phyloP scores from a whole-genome alignment of 2,888 invertebrate genomes.

The Bugula neritina region DNA sequence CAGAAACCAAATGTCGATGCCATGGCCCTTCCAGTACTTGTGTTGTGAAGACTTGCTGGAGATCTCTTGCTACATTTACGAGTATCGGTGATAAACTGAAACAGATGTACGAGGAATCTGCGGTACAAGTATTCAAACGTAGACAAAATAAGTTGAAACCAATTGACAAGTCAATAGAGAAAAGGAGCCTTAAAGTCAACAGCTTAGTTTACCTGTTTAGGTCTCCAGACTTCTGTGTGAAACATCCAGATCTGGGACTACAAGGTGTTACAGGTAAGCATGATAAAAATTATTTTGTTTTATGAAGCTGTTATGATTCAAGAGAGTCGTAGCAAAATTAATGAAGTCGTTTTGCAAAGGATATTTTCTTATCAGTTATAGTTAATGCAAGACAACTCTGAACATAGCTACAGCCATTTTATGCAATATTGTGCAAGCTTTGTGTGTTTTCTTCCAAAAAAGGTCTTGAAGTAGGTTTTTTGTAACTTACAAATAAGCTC shows the following conservation, averaged over 20 bases:
- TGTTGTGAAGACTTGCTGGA: conserved; percentile 61
- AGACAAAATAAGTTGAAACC: conserved; percentile 54
- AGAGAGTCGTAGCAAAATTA: too few relatives aligned
- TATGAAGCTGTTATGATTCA: too few relatives aligned
- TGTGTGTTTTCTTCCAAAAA: too few relatives aligned
- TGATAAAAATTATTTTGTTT: neutral
- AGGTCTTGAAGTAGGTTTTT: too few relatives aligned
- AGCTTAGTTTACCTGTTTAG: conserved; percentile 59
- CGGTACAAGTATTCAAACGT: conserved; percentile 42
- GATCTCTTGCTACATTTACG: conserved; percentile 57
- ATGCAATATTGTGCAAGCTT: too few relatives aligned
- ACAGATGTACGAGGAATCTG: conserved; percentile 56
- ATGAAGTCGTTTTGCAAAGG: too few relatives aligned
- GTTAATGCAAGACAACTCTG: too few relatives aligned
- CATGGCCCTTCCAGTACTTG: conserved; percentile 62
- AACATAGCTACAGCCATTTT: too few relatives aligned
- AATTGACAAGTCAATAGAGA: conserved; percentile 54
- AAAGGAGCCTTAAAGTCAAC: conserved; percentile 44
- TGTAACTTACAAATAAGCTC: too few relatives aligned
- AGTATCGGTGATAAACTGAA: conserved; percentile 58
- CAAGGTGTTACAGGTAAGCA: conserved; percentile 45
- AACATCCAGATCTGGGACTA: conserved; percentile 38
- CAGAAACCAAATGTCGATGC: conserved; percentile 59
- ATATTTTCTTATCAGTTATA: too few relatives aligned
- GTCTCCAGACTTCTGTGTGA: conserved; percentile 59